phyloP scores from a whole-genome alignment of 2,797 vertebrate species.

The Tenualosa ilisha region DNA sequence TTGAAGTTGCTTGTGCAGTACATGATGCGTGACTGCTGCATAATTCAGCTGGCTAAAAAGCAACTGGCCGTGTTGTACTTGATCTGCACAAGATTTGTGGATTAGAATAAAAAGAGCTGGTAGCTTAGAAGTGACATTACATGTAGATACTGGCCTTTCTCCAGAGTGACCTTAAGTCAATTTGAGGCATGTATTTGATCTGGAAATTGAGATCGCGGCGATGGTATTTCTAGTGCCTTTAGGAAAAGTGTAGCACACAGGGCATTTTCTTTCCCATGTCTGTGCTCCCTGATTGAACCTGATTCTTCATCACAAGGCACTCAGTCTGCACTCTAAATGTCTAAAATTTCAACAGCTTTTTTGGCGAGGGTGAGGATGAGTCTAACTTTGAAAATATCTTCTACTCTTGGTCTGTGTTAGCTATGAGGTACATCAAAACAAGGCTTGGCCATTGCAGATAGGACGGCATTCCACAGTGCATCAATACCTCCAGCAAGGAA shows the following conservation, averaged over 20 bases:
- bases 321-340: not conserved
- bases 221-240: constrained; percentile 4
- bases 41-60: not conserved
- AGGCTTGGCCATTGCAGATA: not conserved
- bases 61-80: not conserved
- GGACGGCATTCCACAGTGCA: no score
- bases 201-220: not conserved
- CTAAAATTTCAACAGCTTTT: not conserved
- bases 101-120: constrained; percentile 1
- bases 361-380: no score
- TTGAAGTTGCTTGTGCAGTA: not conserved
- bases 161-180: not conserved
- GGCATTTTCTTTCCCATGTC: not conserved
- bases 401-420: not conserved
- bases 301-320: not conserved
- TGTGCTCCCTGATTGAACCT: not conserved
- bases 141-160: not conserved
- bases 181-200: constrained; percentile 10
- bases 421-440: not conserved
- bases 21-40: not conserved
- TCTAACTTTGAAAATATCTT: not conserved
- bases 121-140: not conserved
- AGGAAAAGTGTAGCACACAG: not conserved
- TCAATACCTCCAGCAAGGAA: no score
- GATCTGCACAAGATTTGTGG: no score